phyloP scores from a whole-genome alignment of 1,140 invertebrate species.

The Riptortus pedestris region DNA sequence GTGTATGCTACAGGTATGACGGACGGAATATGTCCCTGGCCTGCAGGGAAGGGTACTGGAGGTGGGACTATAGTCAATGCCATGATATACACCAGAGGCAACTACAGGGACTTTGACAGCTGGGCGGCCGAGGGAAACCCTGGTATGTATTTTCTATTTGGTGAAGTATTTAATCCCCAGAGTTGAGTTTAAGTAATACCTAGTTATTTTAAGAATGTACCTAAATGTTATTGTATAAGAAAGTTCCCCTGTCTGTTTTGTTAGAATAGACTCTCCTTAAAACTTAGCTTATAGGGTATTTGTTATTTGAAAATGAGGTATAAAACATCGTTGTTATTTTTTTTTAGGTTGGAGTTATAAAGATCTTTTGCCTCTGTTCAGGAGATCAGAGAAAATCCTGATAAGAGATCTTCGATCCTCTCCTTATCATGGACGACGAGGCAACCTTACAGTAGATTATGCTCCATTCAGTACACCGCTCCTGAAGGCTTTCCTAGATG shows the following conservation, averaged over 20 bases:
- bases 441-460: conserved; percentile 55
- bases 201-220: no score
- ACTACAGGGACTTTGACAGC: conserved; percentile 60
- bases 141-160: conserved; percentile 5
- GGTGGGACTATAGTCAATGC: conserved; percentile 71
- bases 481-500: conserved; percentile 41
- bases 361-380: conserved; percentile 71
- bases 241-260: no score
- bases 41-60: conserved; percentile 53
- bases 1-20: no score
- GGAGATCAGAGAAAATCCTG: conserved; percentile 59
- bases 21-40: conserved; percentile 44
- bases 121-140: conserved; percentile 40
- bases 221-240: no score
- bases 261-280: no score
- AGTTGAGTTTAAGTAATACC: no score
- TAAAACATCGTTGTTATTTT: no score
- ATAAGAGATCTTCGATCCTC: conserved; percentile 38
- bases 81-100: conserved; percentile 80
- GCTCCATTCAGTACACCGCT: conserved; percentile 50
- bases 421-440: conserved; percentile 51
- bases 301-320: no score
- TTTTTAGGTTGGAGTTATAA: conserved; percentile 74
- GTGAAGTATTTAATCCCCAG: no score
- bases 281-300: no score